Conservation (phyloP, 2,113 vertebrate species). For the Pholis gunnellus region DNA sequence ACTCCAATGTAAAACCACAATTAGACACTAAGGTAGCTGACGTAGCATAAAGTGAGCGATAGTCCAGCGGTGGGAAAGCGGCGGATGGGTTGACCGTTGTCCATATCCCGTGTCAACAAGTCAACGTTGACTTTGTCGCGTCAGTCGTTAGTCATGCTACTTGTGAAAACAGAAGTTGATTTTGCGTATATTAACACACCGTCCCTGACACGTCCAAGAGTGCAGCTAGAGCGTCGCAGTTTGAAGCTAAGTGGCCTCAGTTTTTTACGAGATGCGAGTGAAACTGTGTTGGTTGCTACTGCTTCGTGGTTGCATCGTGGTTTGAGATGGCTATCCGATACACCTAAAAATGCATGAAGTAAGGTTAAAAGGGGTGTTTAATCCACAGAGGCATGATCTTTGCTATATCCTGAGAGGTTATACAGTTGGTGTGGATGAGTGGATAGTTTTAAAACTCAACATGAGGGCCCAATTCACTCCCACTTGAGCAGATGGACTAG, state of each 20-base stretch:
- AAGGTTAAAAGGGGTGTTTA: not conserved
- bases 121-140: not conserved
- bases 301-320: not conserved
- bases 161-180: not conserved
- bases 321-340: too few relatives aligned
- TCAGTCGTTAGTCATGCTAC: not conserved
- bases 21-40: not conserved
- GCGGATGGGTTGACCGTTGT: not conserved
- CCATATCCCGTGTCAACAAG: not conserved
- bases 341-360: not conserved
- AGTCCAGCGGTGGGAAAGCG: not conserved
- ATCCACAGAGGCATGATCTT: not conserved
- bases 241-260: not conserved
- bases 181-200: not conserved
- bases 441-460: conserved; percentile 19
- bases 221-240: not conserved
- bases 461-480: conserved; percentile 20
- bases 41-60: not conserved
- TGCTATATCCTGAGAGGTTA: not conserved
- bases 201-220: not conserved
- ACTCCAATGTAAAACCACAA: not conserved
- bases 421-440: not conserved
- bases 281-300: not conserved
- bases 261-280: not conserved
- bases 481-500: conserved; percentile 22